These are phyloP conservation scores for Cydia pomonella DNA, from an alignment of 1,140 invertebrate genomes.

Conservation along the genomic window DNA sequence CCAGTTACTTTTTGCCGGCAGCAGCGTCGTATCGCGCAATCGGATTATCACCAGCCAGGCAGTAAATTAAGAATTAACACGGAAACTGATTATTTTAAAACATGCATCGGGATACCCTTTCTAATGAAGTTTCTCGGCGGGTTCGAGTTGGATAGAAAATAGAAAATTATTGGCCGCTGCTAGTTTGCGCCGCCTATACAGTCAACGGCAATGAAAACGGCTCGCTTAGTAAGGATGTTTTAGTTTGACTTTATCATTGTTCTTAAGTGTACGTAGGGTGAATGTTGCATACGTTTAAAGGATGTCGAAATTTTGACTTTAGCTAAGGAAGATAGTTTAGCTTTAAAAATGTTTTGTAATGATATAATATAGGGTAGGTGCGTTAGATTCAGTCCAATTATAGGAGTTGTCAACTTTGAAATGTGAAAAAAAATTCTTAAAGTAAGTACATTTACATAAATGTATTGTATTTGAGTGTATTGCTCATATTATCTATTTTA, in stretches of 20 bases:
- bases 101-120: constrained; percentile 66
- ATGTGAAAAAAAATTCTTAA: too few species aligned
- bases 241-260: background rate
- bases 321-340: too few species aligned
- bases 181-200: background rate
- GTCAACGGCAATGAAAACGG: background rate
- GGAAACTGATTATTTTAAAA: constrained; percentile 77
- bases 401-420: too few species aligned
- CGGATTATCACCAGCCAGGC: constrained; percentile 66
- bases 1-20: constrained; percentile 61
- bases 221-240: background rate
- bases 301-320: background rate
- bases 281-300: background rate
- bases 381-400: too few species aligned
- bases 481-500: too few species aligned
- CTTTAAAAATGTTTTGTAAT: too few species aligned
- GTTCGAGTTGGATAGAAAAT: constrained; percentile 27
- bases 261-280: background rate
- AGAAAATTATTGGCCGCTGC: constrained; percentile 21
- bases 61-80: constrained; percentile 79
- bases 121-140: constrained; percentile 55
- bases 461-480: too few species aligned
- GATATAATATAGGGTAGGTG: too few species aligned
- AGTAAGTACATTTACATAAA: too few species aligned
- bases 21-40: constrained; percentile 54